Evolutionary conservation across 2,888 invertebrate genomes (phyloP).

Genomic region (Monoplex corrugatus): DNA sequence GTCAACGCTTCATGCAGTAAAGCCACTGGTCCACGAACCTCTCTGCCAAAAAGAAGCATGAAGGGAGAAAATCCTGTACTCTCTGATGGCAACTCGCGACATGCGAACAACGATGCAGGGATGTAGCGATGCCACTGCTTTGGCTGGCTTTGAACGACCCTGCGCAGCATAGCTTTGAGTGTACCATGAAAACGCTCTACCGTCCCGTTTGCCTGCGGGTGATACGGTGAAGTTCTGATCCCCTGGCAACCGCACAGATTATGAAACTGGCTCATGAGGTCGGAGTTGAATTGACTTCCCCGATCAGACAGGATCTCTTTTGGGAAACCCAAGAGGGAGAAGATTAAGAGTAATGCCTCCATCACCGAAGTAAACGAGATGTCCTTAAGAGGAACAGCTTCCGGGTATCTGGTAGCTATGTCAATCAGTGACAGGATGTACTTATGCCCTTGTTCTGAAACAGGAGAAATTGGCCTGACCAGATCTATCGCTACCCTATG

Average conservation of each 20-base stretch:
- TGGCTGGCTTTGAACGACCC: neutral
- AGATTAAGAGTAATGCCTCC: neutral
- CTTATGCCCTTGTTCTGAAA: neutral
- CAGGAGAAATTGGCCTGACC: neutral
- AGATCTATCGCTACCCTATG: neutral
- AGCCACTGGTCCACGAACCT: neutral
- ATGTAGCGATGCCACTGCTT: neutral
- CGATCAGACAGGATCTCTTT: too few relatives aligned
- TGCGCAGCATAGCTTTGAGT: neutral
- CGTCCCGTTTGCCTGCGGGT: neutral
- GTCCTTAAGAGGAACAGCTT: too few relatives aligned
- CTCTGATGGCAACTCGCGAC: neutral
- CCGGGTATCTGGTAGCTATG: too few relatives aligned
- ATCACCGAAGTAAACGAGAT: too few relatives aligned
- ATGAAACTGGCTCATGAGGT: too few relatives aligned
- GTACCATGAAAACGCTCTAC: constrained; percentile 7
- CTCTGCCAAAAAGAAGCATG: neutral
- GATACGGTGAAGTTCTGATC: neutral
- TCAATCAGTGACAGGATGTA: neutral
- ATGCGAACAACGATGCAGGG: neutral
- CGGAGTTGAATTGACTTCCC: neutral
- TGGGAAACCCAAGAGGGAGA: neutral
- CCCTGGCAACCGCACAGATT: neutral
- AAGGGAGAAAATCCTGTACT: neutral
- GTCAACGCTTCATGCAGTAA: neutral